These are phyloP conservation scores for Chloromyia formosa DNA, from an alignment of 2,888 invertebrate species.

Conservation along the genomic window DNA sequence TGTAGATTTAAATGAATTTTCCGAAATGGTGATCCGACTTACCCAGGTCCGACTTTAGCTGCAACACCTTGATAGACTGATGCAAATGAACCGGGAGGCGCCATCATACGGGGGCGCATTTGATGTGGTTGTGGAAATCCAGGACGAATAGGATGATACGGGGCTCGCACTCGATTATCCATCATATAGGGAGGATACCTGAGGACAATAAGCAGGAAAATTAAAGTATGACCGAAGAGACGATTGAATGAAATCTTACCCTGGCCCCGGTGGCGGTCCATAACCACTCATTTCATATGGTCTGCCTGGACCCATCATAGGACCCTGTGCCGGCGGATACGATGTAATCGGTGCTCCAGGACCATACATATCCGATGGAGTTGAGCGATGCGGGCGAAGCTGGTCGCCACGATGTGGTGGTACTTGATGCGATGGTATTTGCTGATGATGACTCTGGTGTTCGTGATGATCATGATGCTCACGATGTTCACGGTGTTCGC, in stretches of 20 bases:
- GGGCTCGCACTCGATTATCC: conserved; percentile 45
- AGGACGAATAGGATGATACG: conserved; percentile 50
- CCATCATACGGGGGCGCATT: conserved; percentile 52
- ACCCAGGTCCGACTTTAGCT: conserved; percentile 62
- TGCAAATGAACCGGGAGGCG: conserved; percentile 57
- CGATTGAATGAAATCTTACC: conserved; percentile 7
- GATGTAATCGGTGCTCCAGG: conserved; percentile 36
- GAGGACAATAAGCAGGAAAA: neutral
- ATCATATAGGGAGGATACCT: conserved; percentile 48
- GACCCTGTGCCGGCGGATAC: conserved; percentile 42
- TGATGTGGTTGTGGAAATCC: conserved; percentile 47
- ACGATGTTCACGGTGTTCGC: conserved; percentile 47
- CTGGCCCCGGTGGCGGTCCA: conserved; percentile 43
- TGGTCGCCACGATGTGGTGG: conserved; percentile 21
- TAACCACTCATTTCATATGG: conserved; percentile 48
- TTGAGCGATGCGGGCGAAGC: conserved; percentile 44
- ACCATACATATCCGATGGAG: conserved; percentile 46
- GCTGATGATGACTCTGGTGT: conserved; percentile 49
- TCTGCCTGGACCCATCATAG: conserved; percentile 45
- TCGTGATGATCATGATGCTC: conserved; percentile 51
- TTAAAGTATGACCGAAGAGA: neutral
- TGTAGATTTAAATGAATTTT: neutral
- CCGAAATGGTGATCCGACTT: conserved; percentile 46
- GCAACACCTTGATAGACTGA: conserved; percentile 62
- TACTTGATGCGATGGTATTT: conserved; percentile 48